These are phyloP conservation scores for Iguana delicatissima DNA, from an alignment of 2,797 vertebrate genomes.

Conservation along the genomic window DNA sequence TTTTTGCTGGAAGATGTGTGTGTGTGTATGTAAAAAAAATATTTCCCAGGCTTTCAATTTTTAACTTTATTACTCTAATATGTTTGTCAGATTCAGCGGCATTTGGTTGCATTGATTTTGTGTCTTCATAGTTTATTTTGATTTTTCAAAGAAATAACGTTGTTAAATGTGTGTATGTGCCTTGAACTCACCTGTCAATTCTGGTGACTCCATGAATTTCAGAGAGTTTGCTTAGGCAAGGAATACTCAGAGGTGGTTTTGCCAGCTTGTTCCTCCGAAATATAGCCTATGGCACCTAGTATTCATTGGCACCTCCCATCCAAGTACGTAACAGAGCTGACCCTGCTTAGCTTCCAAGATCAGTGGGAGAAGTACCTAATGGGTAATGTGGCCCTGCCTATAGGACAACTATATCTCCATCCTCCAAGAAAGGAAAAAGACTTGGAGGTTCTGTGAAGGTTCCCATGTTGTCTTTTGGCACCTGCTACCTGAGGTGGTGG, in stretches of 20 bases:
- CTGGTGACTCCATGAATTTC: not conserved
- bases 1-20: not conserved
- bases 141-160: not conserved
- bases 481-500: too few relatives aligned
- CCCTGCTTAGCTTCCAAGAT: too few relatives aligned
- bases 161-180: too few relatives aligned
- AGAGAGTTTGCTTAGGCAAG: not conserved
- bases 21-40: not conserved
- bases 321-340: too few relatives aligned
- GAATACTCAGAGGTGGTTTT: too few relatives aligned
- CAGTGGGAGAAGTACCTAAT: not conserved
- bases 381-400: too few relatives aligned
- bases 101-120: not conserved
- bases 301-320: not conserved
- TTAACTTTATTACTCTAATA: not conserved
- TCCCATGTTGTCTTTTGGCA: too few relatives aligned
- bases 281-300: not conserved
- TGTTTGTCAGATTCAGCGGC: not conserved
- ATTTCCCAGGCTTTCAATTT: not conserved
- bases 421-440: not conserved
- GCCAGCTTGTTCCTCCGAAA: too few relatives aligned
- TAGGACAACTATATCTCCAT: too few relatives aligned
- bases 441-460: too few relatives aligned
- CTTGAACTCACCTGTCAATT: not conserved
- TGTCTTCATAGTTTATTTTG: not conserved